These are phyloP conservation scores for Oxytorus armatus DNA, from an alignment of 2,888 invertebrate genomes.

Conservation along the genomic window DNA sequence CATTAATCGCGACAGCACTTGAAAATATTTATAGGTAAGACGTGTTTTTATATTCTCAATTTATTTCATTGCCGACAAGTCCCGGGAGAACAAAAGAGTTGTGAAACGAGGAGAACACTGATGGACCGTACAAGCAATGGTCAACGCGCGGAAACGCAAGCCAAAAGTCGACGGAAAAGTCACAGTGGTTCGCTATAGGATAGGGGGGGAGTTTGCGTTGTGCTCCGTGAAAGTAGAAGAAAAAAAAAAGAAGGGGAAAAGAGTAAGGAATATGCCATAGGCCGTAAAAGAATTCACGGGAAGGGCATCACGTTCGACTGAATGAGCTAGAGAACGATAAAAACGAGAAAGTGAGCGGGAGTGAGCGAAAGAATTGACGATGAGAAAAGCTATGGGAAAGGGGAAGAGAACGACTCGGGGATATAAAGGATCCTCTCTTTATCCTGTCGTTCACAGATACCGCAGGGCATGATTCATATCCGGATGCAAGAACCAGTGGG, in stretches of 20 bases:
- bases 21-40: no score
- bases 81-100: neutral
- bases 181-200: slow-evolving; percentile 11
- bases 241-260: slow-evolving; percentile 32
- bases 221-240: slow-evolving; percentile 12
- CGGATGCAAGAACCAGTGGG: slow-evolving; percentile 60
- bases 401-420: slow-evolving; percentile 43
- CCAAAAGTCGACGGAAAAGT: slow-evolving; percentile 38
- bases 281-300: slow-evolving; percentile 59
- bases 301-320: slow-evolving; percentile 45
- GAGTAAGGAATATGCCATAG: slow-evolving; percentile 49
- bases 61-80: slow-evolving; percentile 8
- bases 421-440: slow-evolving; percentile 70
- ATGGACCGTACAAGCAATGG: slow-evolving; percentile 5
- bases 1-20: no score
- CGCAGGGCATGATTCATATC: slow-evolving; percentile 74
- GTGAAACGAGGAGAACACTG: neutral
- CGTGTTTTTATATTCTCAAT: neutral
- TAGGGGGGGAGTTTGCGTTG: neutral
- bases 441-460: slow-evolving; percentile 75
- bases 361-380: slow-evolving; percentile 49
- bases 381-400: slow-evolving; percentile 49
- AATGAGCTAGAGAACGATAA: slow-evolving; percentile 55
- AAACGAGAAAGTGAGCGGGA: slow-evolving; percentile 45
- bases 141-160: slow-evolving; percentile 29